Conservation (phyloP, 2,797 vertebrate species). For the Mus caroli region DNA sequence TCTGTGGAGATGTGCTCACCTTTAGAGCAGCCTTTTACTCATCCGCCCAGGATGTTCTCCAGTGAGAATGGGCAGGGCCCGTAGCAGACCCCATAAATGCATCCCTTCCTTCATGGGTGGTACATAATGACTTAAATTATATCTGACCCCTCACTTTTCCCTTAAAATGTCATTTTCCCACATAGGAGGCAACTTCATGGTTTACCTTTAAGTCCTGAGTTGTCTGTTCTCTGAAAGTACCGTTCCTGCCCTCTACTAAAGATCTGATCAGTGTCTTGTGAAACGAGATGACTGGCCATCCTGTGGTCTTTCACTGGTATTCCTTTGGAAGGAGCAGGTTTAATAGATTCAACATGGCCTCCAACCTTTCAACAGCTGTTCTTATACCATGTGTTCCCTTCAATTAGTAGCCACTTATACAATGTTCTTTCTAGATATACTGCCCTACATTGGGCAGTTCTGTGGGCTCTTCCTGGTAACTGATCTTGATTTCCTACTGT, state of each 20-base stretch:
- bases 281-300: not conserved
- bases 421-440: not conserved
- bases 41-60: not conserved
- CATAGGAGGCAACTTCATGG: not conserved
- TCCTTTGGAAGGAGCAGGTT: not conserved
- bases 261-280: not conserved
- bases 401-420: not conserved
- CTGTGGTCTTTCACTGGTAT: not conserved
- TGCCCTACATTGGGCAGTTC: not conserved
- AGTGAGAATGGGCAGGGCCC: not conserved
- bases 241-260: not conserved
- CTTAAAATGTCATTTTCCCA: slow-evolving; percentile 37
- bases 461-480: slow-evolving; percentile 22
- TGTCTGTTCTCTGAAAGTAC: slow-evolving; percentile 42
- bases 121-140: not conserved
- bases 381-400: not conserved
- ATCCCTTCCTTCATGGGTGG: not conserved
- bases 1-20: not conserved
- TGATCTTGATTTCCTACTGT: not conserved
- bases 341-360: not conserved
- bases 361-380: not conserved
- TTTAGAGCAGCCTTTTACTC: not conserved
- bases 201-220: slow-evolving; percentile 55
- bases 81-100: not conserved
- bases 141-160: not conserved